Evolutionary conservation across 2,797 vertebrate genomes (phyloP).

Genomic region (Zenarchopterus dispar): DNA sequence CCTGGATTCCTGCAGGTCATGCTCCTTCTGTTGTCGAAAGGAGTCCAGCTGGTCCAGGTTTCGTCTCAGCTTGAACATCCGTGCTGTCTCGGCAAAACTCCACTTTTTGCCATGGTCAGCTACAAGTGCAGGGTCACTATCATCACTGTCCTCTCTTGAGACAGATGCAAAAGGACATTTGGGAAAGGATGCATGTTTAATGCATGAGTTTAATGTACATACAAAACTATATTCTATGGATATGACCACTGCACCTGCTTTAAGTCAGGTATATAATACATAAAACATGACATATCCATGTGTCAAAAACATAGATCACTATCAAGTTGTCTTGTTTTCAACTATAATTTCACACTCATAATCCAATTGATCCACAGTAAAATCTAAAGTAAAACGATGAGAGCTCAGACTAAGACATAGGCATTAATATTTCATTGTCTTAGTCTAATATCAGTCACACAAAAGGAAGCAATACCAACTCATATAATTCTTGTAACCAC

Average conservation of each 20-base stretch:
- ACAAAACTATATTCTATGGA: neutral
- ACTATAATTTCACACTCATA: neutral
- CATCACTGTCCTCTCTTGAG: slow-evolving; percentile 67
- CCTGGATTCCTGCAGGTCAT: slow-evolving; percentile 81
- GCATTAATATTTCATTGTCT: neutral
- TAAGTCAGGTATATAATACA: neutral
- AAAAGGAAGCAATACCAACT: slow-evolving; percentile 55
- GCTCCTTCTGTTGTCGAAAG: slow-evolving; percentile 79
- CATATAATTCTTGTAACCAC: slow-evolving; percentile 55
- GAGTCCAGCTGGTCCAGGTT: slow-evolving; percentile 79
- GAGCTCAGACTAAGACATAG: neutral
- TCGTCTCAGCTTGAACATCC: slow-evolving; percentile 76
- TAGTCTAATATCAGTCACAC: neutral
- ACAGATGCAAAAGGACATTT: slow-evolving; percentile 36
- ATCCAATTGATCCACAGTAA: neutral
- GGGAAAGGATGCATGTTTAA: slow-evolving; percentile 19
- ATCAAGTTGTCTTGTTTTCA: slow-evolving; percentile 3
- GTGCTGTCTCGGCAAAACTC: slow-evolving; percentile 62
- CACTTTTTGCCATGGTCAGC: slow-evolving; percentile 22
- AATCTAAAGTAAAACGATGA: neutral
- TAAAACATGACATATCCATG: neutral
- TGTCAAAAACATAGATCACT: neutral
- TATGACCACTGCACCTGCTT: neutral
- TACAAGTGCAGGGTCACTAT: slow-evolving; percentile 1
- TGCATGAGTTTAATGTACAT: slow-evolving; percentile 3